Conservation (phyloP, 1,140 invertebrate genomes). For the Oscheius sp. region DNA sequence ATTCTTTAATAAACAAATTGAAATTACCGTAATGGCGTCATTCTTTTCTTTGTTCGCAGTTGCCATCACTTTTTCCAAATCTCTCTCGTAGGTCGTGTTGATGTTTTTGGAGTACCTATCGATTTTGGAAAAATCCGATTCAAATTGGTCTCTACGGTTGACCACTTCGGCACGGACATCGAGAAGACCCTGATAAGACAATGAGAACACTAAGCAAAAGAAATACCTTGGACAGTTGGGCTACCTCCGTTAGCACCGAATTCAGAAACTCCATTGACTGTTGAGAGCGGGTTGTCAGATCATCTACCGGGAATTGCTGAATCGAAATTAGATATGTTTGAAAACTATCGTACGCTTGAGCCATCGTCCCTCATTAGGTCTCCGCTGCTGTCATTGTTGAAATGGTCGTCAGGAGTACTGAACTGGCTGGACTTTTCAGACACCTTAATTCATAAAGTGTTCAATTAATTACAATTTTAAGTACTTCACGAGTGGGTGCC, state of each 20-base stretch:
- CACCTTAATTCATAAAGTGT: neutral
- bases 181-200: neutral
- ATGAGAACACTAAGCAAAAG: neutral
- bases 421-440: neutral
- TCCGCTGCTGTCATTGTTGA: conserved; percentile 1
- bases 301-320: conserved; percentile 13
- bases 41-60: neutral
- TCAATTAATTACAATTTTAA: too few species aligned
- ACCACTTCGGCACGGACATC: conserved; percentile 1
- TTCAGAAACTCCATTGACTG: conserved; percentile 7
- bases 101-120: neutral
- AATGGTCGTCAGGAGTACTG: neutral
- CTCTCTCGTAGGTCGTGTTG: neutral
- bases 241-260: neutral
- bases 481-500: too few species aligned
- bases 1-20: neutral
- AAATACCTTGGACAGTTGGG: neutral
- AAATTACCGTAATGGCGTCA: neutral
- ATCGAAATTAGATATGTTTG: neutral
- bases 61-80: neutral
- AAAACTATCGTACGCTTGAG: neutral
- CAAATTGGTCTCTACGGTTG: neutral
- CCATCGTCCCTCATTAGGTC: neutral
- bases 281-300: neutral
- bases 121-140: neutral